Conservation (phyloP, 2,797 vertebrate genomes). For the Argyrosomus regius region DNA sequence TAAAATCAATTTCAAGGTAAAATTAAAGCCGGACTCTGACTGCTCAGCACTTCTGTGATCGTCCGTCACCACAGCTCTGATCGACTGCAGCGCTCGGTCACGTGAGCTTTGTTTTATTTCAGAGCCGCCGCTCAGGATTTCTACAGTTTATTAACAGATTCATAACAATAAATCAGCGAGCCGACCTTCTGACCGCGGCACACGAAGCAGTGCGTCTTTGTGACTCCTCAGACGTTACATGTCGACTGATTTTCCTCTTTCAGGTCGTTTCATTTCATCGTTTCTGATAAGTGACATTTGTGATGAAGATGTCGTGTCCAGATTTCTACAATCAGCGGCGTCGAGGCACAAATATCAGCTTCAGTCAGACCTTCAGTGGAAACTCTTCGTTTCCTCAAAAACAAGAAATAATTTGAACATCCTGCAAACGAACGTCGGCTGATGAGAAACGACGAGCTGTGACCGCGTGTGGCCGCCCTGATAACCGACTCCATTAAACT, state of each 20-base stretch:
- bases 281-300: neutral
- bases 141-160: conserved; percentile 4
- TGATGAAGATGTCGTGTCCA: neutral
- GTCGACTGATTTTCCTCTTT: neutral
- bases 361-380: neutral
- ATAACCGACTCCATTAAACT: conserved; percentile 54
- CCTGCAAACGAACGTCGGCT: neutral
- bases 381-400: conserved; percentile 6
- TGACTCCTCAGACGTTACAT: neutral
- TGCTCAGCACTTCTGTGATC: conserved; percentile 24
- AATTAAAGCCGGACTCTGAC: neutral
- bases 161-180: neutral
- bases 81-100: neutral
- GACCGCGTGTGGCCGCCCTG: conserved; percentile 18
- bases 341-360: neutral
- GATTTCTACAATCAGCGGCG: neutral
- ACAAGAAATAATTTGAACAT: conserved; percentile 31
- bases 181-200: no score
- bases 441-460: neutral
- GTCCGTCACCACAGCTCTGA: conserved; percentile 18
- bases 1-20: conserved; percentile 44
- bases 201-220: neutral
- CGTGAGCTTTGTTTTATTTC: no score
- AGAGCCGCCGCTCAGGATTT: neutral
- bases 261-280: neutral